Evolutionary conservation across 2,113 vertebrate species (phyloP).

Genomic region (Rhinoptilus africanus): DNA sequence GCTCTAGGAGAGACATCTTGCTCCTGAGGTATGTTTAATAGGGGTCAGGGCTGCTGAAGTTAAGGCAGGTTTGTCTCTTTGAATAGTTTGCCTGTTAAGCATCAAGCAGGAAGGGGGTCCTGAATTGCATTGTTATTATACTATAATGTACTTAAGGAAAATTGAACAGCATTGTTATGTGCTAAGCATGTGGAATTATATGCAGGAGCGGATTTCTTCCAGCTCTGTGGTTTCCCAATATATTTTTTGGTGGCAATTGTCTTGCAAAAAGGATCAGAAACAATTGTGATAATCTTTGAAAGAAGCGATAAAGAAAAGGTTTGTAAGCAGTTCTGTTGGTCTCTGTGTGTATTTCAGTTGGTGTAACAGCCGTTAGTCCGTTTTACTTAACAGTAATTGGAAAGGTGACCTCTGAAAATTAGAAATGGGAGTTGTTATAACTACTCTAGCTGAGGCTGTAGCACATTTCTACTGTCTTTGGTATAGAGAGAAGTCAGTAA

Average conservation of each 20-base stretch:
- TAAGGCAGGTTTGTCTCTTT: not conserved
- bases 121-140: not conserved
- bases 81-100: not conserved
- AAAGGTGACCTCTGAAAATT: not conserved
- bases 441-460: not conserved
- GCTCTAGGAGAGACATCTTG: fast-evolving
- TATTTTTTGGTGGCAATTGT: not conserved
- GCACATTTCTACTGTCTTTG: not conserved
- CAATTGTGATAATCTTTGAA: not conserved
- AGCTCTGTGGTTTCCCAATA: fast-evolving
- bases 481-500: not conserved
- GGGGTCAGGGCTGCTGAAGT: fast-evolving
- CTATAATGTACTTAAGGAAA: not conserved
- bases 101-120: not conserved
- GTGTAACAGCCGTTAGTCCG: not conserved
- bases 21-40: not conserved
- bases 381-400: not conserved
- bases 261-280: not conserved
- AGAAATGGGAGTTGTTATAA: not conserved
- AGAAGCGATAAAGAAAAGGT: not conserved
- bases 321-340: not conserved
- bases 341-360: not conserved
- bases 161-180: not conserved
- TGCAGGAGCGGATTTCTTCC: not conserved
- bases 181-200: fast-evolving